These are phyloP conservation scores for Labeo calbasu DNA, from an alignment of 2,797 vertebrate genomes.

Conservation along the genomic window DNA sequence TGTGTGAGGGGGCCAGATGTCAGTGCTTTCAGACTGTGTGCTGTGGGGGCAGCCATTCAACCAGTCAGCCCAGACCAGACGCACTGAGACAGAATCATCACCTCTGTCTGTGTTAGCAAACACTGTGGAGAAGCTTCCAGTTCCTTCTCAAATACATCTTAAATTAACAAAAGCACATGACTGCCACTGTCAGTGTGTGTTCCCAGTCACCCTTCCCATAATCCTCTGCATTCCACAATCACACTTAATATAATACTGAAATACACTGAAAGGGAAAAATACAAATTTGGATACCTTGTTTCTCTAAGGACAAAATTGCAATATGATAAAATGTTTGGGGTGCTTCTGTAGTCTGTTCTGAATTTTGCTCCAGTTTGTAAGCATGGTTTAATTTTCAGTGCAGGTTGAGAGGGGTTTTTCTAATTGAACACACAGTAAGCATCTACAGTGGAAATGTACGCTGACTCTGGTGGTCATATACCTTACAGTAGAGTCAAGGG, in stretches of 20 bases:
- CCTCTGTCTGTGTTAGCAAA: slow-evolving; percentile 56
- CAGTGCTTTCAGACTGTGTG: slow-evolving; percentile 30
- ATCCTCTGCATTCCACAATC: not conserved
- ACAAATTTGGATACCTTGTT: too few relatives aligned
- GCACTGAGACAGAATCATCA: slow-evolving; percentile 22
- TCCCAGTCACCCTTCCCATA: slow-evolving; percentile 50
- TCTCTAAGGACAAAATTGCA: not conserved
- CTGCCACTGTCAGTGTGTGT: not conserved
- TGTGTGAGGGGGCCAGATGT: slow-evolving; percentile 42
- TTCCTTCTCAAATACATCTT: slow-evolving; percentile 10
- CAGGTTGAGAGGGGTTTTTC: not conserved
- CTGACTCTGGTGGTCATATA: not conserved
- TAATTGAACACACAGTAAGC: not conserved
- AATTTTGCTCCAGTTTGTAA: not conserved
- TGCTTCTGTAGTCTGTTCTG: too few relatives aligned
- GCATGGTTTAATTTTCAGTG: not conserved
- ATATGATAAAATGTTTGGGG: too few relatives aligned
- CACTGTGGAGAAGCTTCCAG: slow-evolving; percentile 48
- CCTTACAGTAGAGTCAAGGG: slow-evolving; percentile 1
- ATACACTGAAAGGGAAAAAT: too few relatives aligned
- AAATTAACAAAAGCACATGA: not conserved
- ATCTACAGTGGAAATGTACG: not conserved
- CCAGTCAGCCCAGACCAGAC: slow-evolving; percentile 11
- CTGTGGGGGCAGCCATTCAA: not conserved
- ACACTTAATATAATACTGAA: not conserved